Percentiles rank a stretch among this genome's conserved stretches.
phyloP scores from a whole-genome alignment of 2,888 invertebrate genomes.

The Philonicus albiceps region DNA sequence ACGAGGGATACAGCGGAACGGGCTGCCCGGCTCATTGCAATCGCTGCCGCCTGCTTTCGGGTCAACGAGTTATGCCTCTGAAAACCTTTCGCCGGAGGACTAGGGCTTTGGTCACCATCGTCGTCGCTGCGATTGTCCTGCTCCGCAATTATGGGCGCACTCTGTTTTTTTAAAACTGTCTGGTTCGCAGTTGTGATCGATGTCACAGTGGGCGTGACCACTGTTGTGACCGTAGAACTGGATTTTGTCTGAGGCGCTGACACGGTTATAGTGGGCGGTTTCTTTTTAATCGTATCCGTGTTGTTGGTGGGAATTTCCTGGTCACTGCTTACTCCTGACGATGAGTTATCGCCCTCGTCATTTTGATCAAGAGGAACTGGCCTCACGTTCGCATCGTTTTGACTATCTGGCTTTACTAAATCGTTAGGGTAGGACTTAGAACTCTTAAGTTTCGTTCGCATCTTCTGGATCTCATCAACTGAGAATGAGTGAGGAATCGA shows the following conservation, averaged over 20 bases:
- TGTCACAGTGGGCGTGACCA: slow-evolving; percentile 44
- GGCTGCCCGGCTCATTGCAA: slow-evolving; percentile 67
- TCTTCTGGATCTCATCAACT: slow-evolving; percentile 89
- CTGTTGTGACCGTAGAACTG: slow-evolving; percentile 22
- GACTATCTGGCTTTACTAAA: slow-evolving; percentile 67
- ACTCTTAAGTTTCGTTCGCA: slow-evolving; percentile 82
- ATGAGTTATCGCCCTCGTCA: slow-evolving; percentile 88
- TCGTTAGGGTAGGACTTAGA: slow-evolving; percentile 89
- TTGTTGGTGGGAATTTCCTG: slow-evolving; percentile 74
- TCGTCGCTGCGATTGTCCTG: slow-evolving; percentile 60
- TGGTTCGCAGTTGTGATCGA: slow-evolving; percentile 47
- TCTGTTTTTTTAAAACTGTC: slow-evolving; percentile 45
- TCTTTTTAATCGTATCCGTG: slow-evolving; percentile 62
- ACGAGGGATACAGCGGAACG: slow-evolving; percentile 79
- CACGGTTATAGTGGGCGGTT: slow-evolving; percentile 52
- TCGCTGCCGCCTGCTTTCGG: slow-evolving; percentile 69
- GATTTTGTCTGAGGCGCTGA: slow-evolving; percentile 55
- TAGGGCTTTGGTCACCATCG: slow-evolving; percentile 61
- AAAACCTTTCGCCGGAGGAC: slow-evolving; percentile 65
- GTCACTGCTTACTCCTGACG: slow-evolving; percentile 87
- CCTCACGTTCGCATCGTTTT: slow-evolving; percentile 54
- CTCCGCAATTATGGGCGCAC: slow-evolving; percentile 51
- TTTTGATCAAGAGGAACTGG: slow-evolving; percentile 58
- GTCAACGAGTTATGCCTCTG: slow-evolving; percentile 72
- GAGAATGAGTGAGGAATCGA: slow-evolving; percentile 86